Base-by-base conservation (phyloP, 1,140 invertebrate genomes). In the Heterodera carotae region DNA sequence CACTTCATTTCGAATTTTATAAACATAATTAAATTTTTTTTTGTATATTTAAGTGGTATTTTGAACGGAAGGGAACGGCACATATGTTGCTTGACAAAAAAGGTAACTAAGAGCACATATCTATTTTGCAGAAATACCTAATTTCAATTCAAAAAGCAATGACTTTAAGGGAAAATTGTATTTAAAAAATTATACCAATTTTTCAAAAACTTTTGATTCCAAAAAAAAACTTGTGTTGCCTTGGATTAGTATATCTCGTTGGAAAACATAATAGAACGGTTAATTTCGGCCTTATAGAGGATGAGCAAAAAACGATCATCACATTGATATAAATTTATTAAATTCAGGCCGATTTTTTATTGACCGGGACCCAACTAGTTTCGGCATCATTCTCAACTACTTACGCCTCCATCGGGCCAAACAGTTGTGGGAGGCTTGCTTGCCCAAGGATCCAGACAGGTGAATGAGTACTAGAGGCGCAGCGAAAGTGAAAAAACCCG, bases 371-470 rank as follows among this genome's bases (percentile, higher is more conserved):
- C 83, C 82, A 27, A 34, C 67, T 39, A 81, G 80, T 69, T 98
- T 98, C 90, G 91, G 92, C 31, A 90, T 94, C n/a, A 94, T 97
- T 86, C 89, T 97, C 36, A 96, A 95, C 89, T 97, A 94, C 89
- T 89, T 97, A 36, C 89, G 94, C 69, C 81, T 83, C 12, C 83
- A 81, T 62, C n/a, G 27, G 22, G 33, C 76, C 18, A 83, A 81
- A 39, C 82, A 83, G 59, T 33, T 82, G 10, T 83, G 82, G 82
- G 82, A 83, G 75, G 75, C 71, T 3, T 82, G 81, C 67, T 56
- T 83, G 53, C 82, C 82, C 25, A 83, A 83, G 80, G 82, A 83
- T 27, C 82, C 82, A 8, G 82, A 83, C 77, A 80, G 80, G 31
- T n/a, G n/a, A n/a, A n/a, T n/a, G n/a, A n/a, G n/a, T n/a, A n/a